A percentile compares a stretch with the other conserved stretches of the same genome.
These are phyloP conservation scores for Orchestia grillus DNA, from an alignment of 1,140 invertebrate genomes.

Conservation along the genomic window DNA sequence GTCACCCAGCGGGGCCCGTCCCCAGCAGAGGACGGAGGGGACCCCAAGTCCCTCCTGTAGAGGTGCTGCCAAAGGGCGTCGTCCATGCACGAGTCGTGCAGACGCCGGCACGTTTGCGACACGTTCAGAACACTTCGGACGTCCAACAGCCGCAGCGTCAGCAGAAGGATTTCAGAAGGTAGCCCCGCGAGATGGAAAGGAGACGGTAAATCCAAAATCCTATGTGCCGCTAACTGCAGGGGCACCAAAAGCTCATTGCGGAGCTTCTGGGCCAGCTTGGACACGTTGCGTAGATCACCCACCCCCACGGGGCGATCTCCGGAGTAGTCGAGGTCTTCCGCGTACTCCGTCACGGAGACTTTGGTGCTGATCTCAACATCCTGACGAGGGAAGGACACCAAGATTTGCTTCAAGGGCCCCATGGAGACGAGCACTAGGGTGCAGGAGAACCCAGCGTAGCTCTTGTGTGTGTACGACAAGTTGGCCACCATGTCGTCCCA, in stretches of 20 bases:
- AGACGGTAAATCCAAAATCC: constrained; percentile 62
- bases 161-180: constrained; percentile 63
- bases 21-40: background rate
- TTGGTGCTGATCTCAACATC: constrained; percentile 64
- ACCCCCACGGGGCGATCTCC: background rate
- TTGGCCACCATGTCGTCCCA: constrained; percentile 64
- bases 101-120: constrained; percentile 59
- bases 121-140: constrained; percentile 56
- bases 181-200: constrained; percentile 66
- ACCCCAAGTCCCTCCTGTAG: constrained; percentile 61
- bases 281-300: constrained; percentile 12
- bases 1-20: constrained; percentile 48
- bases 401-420: constrained; percentile 64
- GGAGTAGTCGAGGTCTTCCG: constrained; percentile 14
- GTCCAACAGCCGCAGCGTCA: constrained; percentile 50
- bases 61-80: constrained; percentile 63
- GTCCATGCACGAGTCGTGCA: constrained; percentile 58
- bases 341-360: constrained; percentile 59
- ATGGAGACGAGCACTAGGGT: constrained; percentile 64
- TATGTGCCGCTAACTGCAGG: constrained; percentile 64
- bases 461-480: constrained; percentile 58
- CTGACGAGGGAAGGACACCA: constrained; percentile 63
- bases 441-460: constrained; percentile 59
- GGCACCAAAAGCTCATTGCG: constrained; percentile 63
- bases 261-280: constrained; percentile 60